Evolutionary conservation across 2,888 invertebrate species (phyloP).

Genomic region (Oligia latruncula): DNA sequence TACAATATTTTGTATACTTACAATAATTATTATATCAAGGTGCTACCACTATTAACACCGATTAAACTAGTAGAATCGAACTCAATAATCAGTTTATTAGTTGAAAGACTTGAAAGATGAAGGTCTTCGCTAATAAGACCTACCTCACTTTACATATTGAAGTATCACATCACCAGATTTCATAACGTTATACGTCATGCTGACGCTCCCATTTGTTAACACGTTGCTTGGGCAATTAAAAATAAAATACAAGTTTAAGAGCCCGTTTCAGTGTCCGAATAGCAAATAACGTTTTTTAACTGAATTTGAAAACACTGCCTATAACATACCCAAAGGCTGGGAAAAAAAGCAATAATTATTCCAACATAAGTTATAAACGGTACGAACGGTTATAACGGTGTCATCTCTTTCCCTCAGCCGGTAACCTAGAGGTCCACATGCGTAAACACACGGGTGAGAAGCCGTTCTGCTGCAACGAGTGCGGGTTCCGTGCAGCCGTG

Average conservation of each 20-base stretch:
- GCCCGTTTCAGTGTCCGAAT: background rate
- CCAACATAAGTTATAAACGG: too few relatives aligned
- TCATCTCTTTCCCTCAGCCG: slow-evolving; percentile 69
- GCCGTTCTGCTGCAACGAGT: slow-evolving; percentile 79
- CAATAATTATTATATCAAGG: background rate
- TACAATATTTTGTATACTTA: background rate
- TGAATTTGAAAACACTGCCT: background rate
- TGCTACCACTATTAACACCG: background rate
- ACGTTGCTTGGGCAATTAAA: background rate
- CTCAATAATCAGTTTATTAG: background rate
- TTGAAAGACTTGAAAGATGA: background rate
- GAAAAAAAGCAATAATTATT: background rate
- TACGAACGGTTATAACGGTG: too few relatives aligned
- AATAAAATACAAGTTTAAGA: background rate
- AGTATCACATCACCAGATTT: slow-evolving; percentile 8
- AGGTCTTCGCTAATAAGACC: slow-evolving; percentile 19
- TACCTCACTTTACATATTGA: slow-evolving; percentile 23
- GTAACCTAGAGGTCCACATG: slow-evolving; percentile 83
- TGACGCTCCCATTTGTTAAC: too few relatives aligned
- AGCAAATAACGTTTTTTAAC: background rate
- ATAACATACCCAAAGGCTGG: too few relatives aligned
- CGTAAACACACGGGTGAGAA: slow-evolving; percentile 83
- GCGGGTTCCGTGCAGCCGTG: slow-evolving; percentile 79
- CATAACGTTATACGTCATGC: background rate
- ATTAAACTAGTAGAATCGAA: background rate